Base-by-base conservation (phyloP, 2,888 invertebrate species). In the Ellobium chinense region DNA sequence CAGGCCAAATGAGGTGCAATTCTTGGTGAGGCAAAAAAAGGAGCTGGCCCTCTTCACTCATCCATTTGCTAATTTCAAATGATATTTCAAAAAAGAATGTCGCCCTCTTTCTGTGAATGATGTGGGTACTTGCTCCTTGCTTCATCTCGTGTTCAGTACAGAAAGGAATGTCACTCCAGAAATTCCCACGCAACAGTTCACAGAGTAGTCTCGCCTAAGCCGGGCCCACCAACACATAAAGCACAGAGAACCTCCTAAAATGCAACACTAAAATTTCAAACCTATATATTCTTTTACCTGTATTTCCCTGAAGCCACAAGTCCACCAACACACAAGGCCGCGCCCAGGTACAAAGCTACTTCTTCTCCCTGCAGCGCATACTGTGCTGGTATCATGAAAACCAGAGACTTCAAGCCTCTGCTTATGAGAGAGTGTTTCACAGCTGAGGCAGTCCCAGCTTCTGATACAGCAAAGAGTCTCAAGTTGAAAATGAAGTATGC, bases 301-400 rank as follows among this genome's bases (percentile, higher is more conserved):
- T 69, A n/a, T 29, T 77, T 77, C 1, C 77, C 77, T 27, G 77
- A 24, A 0, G 27, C 24, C 2, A 39, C 2, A 3, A 77, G 69
- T 39, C 60, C 77, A 0, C 24, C 1, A 4, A 60, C 29, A 24
- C 77, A 77, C 27, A 68, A 69, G 34, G 36, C 27, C 1, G 60
- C 58, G 1, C 77, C 77, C 21, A 29, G n/a, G 60, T 0, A 39
- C 2, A 60, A 37, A n/a, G 27, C 62, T 34, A 54, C n/a, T 27
- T 4, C 12, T n/a, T 58, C 70, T 70, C 56, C 31, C n/a, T n/a
- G 54, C 31, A 63, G 18, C 62, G 31, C 31, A 4, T 39, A 37
- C 62, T 62, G 62, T n/a, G 60, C 74, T 27, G 74, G 74, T 12
- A 74, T 18, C 18, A 39, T 5, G 21, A 1, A 18, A 7, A 73